Evolutionary conservation across 2,797 vertebrate genomes (phyloP), one percentile per base, ranked within the genome.

Genomic region (Pseudochirops cupreus): DNA sequence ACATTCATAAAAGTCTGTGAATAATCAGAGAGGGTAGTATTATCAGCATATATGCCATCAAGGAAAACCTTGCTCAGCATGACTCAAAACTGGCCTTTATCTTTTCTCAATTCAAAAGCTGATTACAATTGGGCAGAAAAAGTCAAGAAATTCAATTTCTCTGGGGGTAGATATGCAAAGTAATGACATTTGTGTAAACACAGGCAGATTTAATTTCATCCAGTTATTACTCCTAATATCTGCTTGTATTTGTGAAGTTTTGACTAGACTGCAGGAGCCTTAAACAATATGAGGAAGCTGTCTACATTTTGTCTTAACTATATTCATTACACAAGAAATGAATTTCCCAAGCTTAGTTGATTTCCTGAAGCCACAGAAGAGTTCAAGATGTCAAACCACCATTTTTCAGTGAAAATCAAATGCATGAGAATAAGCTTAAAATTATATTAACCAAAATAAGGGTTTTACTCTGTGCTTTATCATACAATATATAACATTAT

Each of bases 331-430:
- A 74, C 50, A 96, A 90, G n/a, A 94, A 96, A 91, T 87, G 53
- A 56, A 50, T 91, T 87, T 56, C 82, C 5, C 6, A 1, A 90
- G 33, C 46, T 91, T 91, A 91, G 89, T 92, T 95, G 52, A 89
- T 29, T 59, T 56, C 56, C 92, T 93, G 91, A 93, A 91, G 26
- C 46, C 94, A 87, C 26, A 55, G 62, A 95, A 92, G 26, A 91
- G 0, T 96, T 93, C 4, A 95, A 93, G n/a, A n/a, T 92, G 52
- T 94, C 53, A 90, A 67, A 7, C 54, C 89, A 52, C 7, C 89
- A 54, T 93, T 94, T 96, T 52, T 56, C 95, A 96, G 94, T 74
- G 89, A 93, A 53, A 96, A 96, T 14, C 92, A 56, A 87, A 59
- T 90, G 56, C 2, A 52, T 74, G 67, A 82, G 94, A 93, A 46